Conservation (phyloP, 1,140 invertebrate genomes). For the Tetranychus urticae region DNA sequence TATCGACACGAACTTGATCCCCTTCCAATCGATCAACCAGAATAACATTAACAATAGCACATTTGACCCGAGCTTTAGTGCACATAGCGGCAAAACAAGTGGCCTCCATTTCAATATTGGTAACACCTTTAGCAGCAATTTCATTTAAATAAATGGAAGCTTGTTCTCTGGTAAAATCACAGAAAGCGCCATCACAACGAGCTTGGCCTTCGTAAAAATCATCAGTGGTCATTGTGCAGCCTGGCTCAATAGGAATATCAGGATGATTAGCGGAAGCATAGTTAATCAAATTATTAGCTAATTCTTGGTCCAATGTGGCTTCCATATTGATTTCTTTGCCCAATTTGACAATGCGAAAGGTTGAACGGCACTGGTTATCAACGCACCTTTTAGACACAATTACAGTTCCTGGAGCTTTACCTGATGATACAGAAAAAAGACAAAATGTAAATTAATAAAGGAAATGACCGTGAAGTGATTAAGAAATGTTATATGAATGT, state of each 20-base stretch:
- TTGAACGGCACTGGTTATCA: no score
- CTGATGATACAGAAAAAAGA: no score
- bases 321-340: slow-evolving; percentile 59
- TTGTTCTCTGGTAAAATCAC: slow-evolving; percentile 66
- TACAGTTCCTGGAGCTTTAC: no score
- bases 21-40: slow-evolving; percentile 76
- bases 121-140: slow-evolving; percentile 48
- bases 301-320: slow-evolving; percentile 49
- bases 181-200: slow-evolving; percentile 85
- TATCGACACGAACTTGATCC: slow-evolving; percentile 59
- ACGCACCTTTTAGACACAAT: no score
- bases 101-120: slow-evolving; percentile 97
- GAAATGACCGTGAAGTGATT: no score
- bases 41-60: slow-evolving; percentile 76
- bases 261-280: slow-evolving; percentile 30
- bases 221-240: slow-evolving; percentile 82
- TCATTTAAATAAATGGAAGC: slow-evolving; percentile 64
- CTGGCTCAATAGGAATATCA: slow-evolving; percentile 35
- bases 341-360: slow-evolving; percentile 31
- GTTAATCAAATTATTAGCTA: slow-evolving; percentile 34
- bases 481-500: no score
- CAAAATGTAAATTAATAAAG: no score
- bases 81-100: slow-evolving; percentile 75
- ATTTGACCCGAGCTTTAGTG: slow-evolving; percentile 68
- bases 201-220: slow-evolving; percentile 92